phyloP scores from a whole-genome alignment of 2,797 vertebrate genomes.

The Thamnophis elegans region DNA sequence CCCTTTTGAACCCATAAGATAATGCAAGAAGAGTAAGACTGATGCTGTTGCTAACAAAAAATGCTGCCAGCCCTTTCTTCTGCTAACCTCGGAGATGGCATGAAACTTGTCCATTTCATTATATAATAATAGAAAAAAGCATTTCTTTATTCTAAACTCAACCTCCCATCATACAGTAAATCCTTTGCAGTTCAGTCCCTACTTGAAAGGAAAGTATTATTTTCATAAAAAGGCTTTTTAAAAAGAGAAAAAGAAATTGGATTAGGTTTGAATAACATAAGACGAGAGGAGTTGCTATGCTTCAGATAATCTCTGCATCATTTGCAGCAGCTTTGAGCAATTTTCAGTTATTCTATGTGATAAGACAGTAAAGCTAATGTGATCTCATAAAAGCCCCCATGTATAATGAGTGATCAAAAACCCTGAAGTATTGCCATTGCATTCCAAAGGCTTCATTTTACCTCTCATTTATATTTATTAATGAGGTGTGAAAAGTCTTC shows the following conservation, averaged over 20 bases:
- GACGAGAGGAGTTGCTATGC: conserved; percentile 13
- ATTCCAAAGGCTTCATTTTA: conserved; percentile 46
- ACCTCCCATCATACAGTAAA: background rate
- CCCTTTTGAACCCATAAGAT: background rate
- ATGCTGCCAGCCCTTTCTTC: background rate
- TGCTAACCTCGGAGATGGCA: background rate
- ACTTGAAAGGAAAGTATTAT: conserved; percentile 22
- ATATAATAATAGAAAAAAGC: background rate
- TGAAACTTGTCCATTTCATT: background rate
- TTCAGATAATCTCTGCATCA: conserved; percentile 39
- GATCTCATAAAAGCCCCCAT: conserved; percentile 19
- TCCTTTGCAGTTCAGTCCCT: conserved; percentile 14
- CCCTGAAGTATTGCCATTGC: conserved; percentile 31
- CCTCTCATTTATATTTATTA: conserved; percentile 55
- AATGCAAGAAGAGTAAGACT: background rate
- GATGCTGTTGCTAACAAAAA: background rate
- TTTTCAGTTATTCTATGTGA: conserved; percentile 46
- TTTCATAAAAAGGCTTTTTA: conserved; percentile 15
- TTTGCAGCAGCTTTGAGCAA: conserved; percentile 42
- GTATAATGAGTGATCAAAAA: conserved; percentile 47
- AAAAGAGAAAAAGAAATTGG: conserved; percentile 32
- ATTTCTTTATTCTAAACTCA: conserved; percentile 16
- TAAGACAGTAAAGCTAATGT: conserved; percentile 38
- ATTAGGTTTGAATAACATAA: conserved; percentile 40
- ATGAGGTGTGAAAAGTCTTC: conserved; percentile 59